Evolutionary conservation across 1,140 invertebrate genomes (phyloP).

Genomic region (Calliphora vicina): DNA sequence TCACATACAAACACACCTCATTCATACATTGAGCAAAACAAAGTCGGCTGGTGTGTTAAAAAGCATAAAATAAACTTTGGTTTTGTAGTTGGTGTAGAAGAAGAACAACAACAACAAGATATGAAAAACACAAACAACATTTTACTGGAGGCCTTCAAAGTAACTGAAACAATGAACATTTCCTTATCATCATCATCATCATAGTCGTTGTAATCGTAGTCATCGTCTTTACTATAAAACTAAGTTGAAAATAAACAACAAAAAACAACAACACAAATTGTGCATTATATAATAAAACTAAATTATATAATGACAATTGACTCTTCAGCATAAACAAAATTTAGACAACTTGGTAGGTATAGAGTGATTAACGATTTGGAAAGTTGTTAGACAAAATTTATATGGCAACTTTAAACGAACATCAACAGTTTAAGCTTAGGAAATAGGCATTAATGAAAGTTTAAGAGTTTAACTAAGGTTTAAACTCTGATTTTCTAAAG

Average conservation of each 20-base stretch:
- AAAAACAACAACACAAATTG: neutral
- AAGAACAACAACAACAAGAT: neutral
- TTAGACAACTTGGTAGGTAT: too few relatives aligned
- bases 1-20: neutral
- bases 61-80: slow-evolving; percentile 8
- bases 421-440: too few relatives aligned
- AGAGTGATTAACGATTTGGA: too few relatives aligned
- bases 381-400: too few relatives aligned
- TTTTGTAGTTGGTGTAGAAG: neutral
- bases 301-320: neutral
- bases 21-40: neutral
- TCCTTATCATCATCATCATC: neutral
- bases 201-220: neutral
- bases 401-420: too few relatives aligned
- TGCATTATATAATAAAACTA: neutral
- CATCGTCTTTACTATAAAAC: neutral
- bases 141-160: neutral
- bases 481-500: too few relatives aligned
- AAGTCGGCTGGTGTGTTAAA: slow-evolving; percentile 1
- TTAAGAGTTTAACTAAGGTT: too few relatives aligned
- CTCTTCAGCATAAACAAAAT: too few relatives aligned
- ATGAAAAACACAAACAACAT: neutral
- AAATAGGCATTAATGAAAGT: too few relatives aligned
- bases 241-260: neutral
- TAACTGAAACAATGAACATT: slow-evolving; percentile 2